These are phyloP conservation scores for Itoplectis maculator DNA, from an alignment of 2,888 invertebrate genomes.

Conservation along the genomic window DNA sequence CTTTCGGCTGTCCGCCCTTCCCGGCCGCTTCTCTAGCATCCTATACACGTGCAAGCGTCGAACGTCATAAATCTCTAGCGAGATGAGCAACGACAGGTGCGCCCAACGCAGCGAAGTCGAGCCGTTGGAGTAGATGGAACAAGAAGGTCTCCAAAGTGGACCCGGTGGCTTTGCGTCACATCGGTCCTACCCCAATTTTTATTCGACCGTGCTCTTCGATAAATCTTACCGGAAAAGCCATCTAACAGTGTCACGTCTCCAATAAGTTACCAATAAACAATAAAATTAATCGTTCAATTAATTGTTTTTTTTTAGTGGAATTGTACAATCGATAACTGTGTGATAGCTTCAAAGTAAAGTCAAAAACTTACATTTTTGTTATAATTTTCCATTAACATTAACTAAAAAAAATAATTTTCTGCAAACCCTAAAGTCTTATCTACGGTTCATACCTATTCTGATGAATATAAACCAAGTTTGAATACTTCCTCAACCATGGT, in stretches of 20 bases:
- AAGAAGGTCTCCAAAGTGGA: background rate
- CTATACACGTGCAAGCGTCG: background rate
- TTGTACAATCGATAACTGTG: no score
- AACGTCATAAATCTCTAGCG: constrained; percentile 30
- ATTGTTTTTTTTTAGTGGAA: no score
- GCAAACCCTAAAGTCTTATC: no score
- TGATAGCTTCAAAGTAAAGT: no score
- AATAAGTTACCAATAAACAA: background rate
- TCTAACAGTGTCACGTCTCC: background rate
- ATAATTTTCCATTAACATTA: no score
- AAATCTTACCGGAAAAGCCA: background rate
- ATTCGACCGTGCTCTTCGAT: constrained; percentile 1
- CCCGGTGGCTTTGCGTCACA: background rate
- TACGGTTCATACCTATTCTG: no score
- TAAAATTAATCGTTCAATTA: no score
- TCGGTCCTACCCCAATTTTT: constrained; percentile 22
- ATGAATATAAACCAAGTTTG: no score
- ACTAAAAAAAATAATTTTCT: no score
- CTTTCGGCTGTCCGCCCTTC: constrained; percentile 18
- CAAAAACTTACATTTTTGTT: no score
- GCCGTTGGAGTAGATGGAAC: constrained; percentile 15
- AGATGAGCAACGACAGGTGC: constrained; percentile 58
- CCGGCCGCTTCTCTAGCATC: constrained; percentile 6
- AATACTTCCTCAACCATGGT: no score
- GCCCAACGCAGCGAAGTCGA: constrained; percentile 12